phyloP scores from a whole-genome alignment of 2,113 vertebrate species.

The Piprites chloris region DNA sequence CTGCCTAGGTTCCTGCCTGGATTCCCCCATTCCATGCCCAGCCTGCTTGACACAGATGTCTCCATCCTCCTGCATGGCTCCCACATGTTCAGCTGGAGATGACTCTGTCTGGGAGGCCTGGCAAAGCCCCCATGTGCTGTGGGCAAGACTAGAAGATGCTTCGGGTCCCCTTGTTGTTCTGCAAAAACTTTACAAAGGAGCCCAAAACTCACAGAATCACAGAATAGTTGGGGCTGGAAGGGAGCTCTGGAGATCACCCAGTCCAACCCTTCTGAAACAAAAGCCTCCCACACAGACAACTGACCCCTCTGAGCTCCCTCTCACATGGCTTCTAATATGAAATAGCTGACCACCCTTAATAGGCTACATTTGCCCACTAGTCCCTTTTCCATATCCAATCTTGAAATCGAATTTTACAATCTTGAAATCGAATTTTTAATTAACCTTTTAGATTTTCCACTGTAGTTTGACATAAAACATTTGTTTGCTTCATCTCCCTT shows the following conservation, averaged over 20 bases:
- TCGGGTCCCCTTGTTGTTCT: neutral
- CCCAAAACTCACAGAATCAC: neutral
- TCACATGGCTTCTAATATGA: neutral
- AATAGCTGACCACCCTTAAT: neutral
- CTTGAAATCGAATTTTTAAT: neutral
- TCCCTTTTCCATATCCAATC: neutral
- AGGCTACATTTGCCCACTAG: neutral
- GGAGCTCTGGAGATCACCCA: neutral
- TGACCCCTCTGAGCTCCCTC: neutral
- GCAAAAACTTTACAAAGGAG: neutral
- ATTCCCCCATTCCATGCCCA: neutral
- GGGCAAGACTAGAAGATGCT: neutral
- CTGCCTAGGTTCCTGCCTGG: neutral
- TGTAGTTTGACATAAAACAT: neutral
- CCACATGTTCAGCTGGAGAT: neutral
- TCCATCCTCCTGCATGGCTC: neutral
- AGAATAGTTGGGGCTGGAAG: neutral
- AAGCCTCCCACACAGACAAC: neutral
- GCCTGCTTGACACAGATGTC: neutral
- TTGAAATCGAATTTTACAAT: neutral
- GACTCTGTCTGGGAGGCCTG: neutral
- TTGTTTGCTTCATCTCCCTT: neutral
- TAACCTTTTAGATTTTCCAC: neutral
- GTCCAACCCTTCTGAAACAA: neutral
- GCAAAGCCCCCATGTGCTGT: accelerated